Evolutionary conservation across 2,113 vertebrate genomes (phyloP).

Genomic region (Silurus meridionalis): DNA sequence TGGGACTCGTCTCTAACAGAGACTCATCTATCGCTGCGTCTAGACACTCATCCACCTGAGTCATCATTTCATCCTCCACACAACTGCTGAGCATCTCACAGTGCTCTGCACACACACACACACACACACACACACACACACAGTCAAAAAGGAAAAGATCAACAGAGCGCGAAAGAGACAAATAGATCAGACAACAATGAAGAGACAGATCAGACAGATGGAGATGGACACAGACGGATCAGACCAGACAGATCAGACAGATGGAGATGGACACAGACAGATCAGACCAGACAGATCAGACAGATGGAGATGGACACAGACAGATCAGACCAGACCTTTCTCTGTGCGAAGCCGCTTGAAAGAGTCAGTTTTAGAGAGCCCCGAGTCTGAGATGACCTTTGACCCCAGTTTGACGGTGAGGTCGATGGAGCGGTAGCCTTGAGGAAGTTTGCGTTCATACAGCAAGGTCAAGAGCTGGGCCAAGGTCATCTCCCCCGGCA

Average conservation of each 20-base stretch:
- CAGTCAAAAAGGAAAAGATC: not conserved
- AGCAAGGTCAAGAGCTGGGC: slow-evolving; percentile 94
- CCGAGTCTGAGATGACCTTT: slow-evolving; percentile 94
- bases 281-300: too few relatives aligned
- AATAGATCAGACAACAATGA: too few relatives aligned
- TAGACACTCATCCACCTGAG: slow-evolving; percentile 85
- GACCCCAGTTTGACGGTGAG: slow-evolving; percentile 95
- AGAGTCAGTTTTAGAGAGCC: slow-evolving; percentile 96
- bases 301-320: not conserved
- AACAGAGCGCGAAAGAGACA: not conserved
- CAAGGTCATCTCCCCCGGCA: slow-evolving; percentile 96
- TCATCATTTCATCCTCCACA: slow-evolving; percentile 88
- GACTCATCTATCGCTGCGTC: slow-evolving; percentile 89
- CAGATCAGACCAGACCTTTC: slow-evolving; percentile 79
- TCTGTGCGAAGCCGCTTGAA: slow-evolving; percentile 97
- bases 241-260: not conserved
- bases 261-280: not conserved
- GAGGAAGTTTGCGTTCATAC: slow-evolving; percentile 94
- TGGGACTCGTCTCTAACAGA: slow-evolving; percentile 90
- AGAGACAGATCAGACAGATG: not conserved
- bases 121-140: slow-evolving; percentile 23
- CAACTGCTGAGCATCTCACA: slow-evolving; percentile 86
- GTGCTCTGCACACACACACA: slow-evolving; percentile 75
- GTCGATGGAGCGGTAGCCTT: slow-evolving; percentile 95
- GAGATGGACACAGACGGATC: not conserved